These are phyloP conservation scores for Drosophila diplacantha DNA, from an alignment of 2,888 invertebrate species.

Conservation along the genomic window DNA sequence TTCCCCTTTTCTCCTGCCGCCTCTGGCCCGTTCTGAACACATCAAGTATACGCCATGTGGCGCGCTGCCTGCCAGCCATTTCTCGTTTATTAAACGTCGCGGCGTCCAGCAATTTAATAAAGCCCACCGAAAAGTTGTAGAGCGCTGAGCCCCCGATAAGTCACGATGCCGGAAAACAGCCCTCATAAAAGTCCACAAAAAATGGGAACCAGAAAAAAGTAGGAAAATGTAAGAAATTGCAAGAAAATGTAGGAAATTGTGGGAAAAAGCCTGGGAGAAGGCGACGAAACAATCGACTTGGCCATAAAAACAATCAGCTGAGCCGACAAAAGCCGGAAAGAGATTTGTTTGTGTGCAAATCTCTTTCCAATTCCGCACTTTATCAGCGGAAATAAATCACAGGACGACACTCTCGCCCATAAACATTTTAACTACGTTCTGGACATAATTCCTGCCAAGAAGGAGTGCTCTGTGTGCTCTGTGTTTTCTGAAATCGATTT, in stretches of 20 bases:
- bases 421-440: constrained; percentile 27
- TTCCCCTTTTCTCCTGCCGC: background rate
- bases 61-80: constrained; percentile 34
- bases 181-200: constrained; percentile 7
- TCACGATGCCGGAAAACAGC: constrained; percentile 3
- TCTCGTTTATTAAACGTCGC: constrained; percentile 41
- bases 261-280: background rate
- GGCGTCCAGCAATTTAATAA: constrained; percentile 32
- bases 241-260: background rate
- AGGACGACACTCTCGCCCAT: constrained; percentile 5
- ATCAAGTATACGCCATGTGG: constrained; percentile 38
- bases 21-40: no score
- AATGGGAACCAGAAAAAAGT: background rate
- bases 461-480: background rate
- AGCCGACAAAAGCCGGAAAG: constrained; percentile 9
- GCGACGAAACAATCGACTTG: constrained; percentile 30
- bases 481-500: constrained; percentile 64
- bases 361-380: constrained; percentile 51
- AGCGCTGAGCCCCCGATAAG: constrained; percentile 23
- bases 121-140: constrained; percentile 26
- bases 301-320: constrained; percentile 24
- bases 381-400: constrained; percentile 53
- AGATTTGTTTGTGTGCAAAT: constrained; percentile 46
- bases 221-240: no score
- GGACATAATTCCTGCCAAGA: constrained; percentile 21